A percentile compares a stretch with the other conserved stretches of the same genome.
phyloP scores from a whole-genome alignment of 2,888 invertebrate genomes.

The Leistus spinibarbis region DNA sequence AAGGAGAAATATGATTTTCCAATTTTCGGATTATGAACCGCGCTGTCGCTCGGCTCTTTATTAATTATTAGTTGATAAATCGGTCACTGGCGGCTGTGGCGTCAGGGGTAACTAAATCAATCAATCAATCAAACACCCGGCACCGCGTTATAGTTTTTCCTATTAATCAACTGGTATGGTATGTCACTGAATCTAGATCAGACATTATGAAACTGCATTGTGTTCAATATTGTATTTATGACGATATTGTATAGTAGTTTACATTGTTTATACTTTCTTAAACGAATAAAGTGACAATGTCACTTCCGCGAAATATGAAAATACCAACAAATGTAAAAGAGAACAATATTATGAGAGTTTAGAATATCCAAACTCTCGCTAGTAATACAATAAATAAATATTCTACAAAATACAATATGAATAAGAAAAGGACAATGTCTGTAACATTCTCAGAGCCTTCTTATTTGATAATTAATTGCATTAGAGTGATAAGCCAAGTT shows the following conservation, averaged over 20 bases:
- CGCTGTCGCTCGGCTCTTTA: conserved; percentile 23
- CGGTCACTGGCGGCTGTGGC: background rate
- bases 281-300: no score
- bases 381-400: no score
- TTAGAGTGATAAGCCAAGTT: no score
- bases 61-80: conserved; percentile 35
- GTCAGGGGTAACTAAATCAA: conserved; percentile 7
- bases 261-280: background rate
- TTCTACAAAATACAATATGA: no score
- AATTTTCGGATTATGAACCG: conserved; percentile 30
- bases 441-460: background rate
- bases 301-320: no score
- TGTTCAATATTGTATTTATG: background rate
- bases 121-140: conserved; percentile 14
- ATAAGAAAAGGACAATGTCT: no score
- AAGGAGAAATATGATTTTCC: conserved; percentile 18
- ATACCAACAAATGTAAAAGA: no score
- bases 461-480: no score
- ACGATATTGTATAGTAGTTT: background rate
- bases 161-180: no score
- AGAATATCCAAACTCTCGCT: no score
- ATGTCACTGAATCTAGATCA: background rate
- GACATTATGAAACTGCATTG: background rate
- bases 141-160: conserved; percentile 25
- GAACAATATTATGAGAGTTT: no score